These are phyloP conservation scores for Thereuonema tuberculata DNA, from an alignment of 1,140 invertebrate species.

Conservation along the genomic window DNA sequence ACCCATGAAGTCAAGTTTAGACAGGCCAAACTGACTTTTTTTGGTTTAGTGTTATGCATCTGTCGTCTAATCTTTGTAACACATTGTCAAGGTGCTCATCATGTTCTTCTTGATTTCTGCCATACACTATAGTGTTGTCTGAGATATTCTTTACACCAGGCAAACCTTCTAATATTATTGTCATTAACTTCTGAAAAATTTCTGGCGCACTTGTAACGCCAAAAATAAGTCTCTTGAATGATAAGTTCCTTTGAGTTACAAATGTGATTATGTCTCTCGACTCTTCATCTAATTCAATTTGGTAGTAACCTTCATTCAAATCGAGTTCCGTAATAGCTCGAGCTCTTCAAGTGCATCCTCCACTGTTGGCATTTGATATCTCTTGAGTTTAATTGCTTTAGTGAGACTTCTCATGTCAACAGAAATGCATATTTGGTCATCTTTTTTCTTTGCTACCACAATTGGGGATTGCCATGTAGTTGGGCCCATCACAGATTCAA, in stretches of 20 bases:
- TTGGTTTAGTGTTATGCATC: constrained; percentile 17
- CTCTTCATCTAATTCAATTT: background rate
- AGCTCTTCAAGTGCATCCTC: background rate
- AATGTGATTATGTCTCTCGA: background rate
- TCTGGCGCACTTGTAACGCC: no score
- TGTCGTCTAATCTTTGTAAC: constrained; percentile 15
- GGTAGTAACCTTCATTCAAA: no score
- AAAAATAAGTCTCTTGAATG: background rate
- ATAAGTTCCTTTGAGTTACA: background rate
- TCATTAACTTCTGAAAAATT: no score
- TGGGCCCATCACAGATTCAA: background rate
- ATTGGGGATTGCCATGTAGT: background rate
- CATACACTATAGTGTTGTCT: no score
- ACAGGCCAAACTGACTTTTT: constrained; percentile 20
- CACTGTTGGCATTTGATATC: background rate
- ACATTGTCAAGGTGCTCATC: constrained; percentile 19
- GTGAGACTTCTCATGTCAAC: background rate
- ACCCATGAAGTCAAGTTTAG: constrained; percentile 19
- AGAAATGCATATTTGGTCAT: background rate
- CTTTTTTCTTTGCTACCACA: background rate
- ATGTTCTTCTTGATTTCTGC: no score
- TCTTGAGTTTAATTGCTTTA: background rate
- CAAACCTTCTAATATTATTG: no score
- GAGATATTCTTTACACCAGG: no score
- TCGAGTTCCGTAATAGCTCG: no score